phyloP scores from a whole-genome alignment of 2,888 invertebrate species.

The Melanargia galathea region DNA sequence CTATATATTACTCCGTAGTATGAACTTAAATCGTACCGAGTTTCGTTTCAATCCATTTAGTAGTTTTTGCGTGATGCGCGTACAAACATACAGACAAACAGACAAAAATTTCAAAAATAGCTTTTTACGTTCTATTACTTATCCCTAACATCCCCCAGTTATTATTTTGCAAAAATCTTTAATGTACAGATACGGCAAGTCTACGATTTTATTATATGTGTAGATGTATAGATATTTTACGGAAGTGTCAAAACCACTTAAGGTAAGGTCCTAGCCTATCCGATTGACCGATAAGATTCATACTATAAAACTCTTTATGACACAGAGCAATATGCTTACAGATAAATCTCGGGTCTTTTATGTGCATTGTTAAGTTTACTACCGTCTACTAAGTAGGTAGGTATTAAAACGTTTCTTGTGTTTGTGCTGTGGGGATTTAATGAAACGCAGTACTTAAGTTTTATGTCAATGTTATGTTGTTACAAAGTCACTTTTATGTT shows the following conservation, averaged over 20 bases:
- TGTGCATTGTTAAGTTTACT: conserved; percentile 17
- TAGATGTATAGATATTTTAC: neutral
- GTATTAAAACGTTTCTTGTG: conserved; percentile 26
- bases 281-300: conserved; percentile 19
- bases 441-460: conserved; percentile 17
- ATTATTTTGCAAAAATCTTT: too few species aligned
- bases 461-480: conserved; percentile 15
- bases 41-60: too few species aligned
- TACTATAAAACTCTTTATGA: conserved; percentile 21
- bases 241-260: conserved; percentile 4
- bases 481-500: conserved; percentile 21
- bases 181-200: too few species aligned
- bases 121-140: too few species aligned
- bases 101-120: too few species aligned
- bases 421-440: conserved; percentile 12
- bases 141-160: too few species aligned
- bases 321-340: conserved; percentile 24
- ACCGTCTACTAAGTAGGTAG: conserved; percentile 23
- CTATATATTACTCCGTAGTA: too few species aligned
- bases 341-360: conserved; percentile 25
- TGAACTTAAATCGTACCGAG: too few species aligned
- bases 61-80: too few species aligned
- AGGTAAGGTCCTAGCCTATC: neutral
- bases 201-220: too few species aligned
- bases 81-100: too few species aligned